Base-by-base conservation (phyloP, 1,140 invertebrate species). In the Propsilocerus akamusi region DNA sequence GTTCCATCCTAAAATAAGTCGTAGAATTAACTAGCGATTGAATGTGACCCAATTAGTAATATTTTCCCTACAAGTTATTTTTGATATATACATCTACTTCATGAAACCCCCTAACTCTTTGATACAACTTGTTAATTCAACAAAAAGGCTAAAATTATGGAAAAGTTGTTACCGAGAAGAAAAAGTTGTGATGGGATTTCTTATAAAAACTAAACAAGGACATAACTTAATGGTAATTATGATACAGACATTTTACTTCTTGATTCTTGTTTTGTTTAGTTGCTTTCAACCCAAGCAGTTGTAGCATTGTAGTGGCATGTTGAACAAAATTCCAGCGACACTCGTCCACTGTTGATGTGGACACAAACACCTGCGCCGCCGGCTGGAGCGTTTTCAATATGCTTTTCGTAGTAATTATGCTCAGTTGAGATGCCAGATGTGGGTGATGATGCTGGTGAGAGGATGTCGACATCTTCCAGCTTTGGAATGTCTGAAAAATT, bases 321-420 rank as follows among this genome's bases (percentile, higher is more conserved):
- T 0, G 67, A 59, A 54, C 72, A 75, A 53, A 68, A 73, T 54
- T 73, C 72, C 34, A 75, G 53, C 0, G 72, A 73, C 46, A 75
- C 64, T 59, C 61, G 66, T 34, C 67, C 65, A 51, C 65, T 64
- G 47, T 70, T 70, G 8, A 75, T 65, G 51, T 74, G 72, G 2
- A 74, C 56, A 55, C 72, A 74, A 5, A 74, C 62, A 30, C 70
- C 71, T 20, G 46, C 26, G n/a, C 12, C 7, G 47, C 56, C 56
- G 52, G 57, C 53, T 10, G 57, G 55, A 0, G 2, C 25, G 48
- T 53, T 49, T 20, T 50, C 25, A 20, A 24, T 28, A 50, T 50
- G 37, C 47, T n/a, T 48, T 12, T 49, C 48, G 12, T 23, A 47
- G 48, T 58, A 59, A 53, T 55, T 57, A 51, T 59, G 57, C 51